Base-by-base conservation (phyloP, 53 echinoderm and acorn worm genomes). In the Paracentrotus lividus region DNA sequence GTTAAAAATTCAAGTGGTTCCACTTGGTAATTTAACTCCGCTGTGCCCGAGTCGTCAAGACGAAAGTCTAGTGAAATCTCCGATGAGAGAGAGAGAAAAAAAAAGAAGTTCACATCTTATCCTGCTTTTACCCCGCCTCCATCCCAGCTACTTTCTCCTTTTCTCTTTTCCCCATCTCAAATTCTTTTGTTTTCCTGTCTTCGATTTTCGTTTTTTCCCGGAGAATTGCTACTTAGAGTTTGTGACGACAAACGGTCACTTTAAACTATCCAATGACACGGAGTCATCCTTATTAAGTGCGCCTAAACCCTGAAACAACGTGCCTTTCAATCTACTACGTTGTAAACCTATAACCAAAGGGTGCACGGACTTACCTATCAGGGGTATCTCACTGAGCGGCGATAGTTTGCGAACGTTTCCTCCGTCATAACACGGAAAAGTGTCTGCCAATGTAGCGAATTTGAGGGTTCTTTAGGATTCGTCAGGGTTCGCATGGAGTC, bases 1-100 rank as follows among this genome's bases (percentile, higher is more conserved):
- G 57, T 87, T 87, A 87, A 87, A 87, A 87, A 87, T 87, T 87
- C 87, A 87, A 87, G 87, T 87, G 87, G 53, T 87, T 56, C 87
- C 55, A 87, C 87, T 87, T 87, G 54, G 87, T 87, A 87, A 87
- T 57, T 87, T 57, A 87, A 87, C 87, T 87, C 87, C 87, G 54
- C 53, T 87, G 36, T 32, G 87, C 87, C 57, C 57, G 57, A 23
- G 57, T 56, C 87, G 55, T 87, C 55, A 56, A 21, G 57, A 56
- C 55, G 54, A 57, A 54, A 54, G 87, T 49, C 57, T 33, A 52
- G 54, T 56, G 36, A 55, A 87, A 51, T 52, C 52, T n/a, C 29
- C 85, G 49, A 44, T 29, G n/a, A n/a, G n/a, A n/a, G n/a, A n/a
- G n/a, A n/a, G n/a, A 49, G 85, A 31, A 44, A 85, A 85, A 77